Base-by-base conservation (phyloP, 2,113 vertebrate genomes). In the Siniperca knerii region DNA sequence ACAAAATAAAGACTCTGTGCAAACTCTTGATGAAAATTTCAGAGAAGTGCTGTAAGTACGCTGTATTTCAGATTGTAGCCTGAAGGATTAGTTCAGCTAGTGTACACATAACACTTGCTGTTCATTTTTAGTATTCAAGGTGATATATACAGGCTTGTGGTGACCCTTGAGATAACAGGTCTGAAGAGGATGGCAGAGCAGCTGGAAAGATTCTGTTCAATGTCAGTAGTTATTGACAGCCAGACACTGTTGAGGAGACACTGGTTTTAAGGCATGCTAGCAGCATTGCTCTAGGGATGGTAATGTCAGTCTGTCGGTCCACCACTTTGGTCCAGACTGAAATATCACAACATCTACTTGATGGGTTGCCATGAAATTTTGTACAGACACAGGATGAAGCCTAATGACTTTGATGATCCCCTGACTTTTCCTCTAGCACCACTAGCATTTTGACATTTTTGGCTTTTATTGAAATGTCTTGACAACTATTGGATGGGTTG, bases 81-180 rank as follows among this genome's bases (percentile, higher is more conserved):
- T n/a, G 5, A 35, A 60, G 40, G 62, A 79, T 46, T 29, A 83
- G 48, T 58, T 75, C 62, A 85, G 83, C 77, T 48, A 46, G 23
- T 23, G 62, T 42, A 77, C 42, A 70, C 65, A 60, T 33, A 77
- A 35, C 8, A 46, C 73, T 67, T 64, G 1, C n/a, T 55, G 52
- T 79, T 78, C 81, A 88, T 87, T 90, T 91, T 85, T 70, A 83
- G 77, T 54, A 69, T 64, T 64, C 40, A 42, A 77, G 73, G 84
- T 77, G 73, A 83, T 81, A 16, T 48, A 42, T 8, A 37, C 74
- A 65, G 75, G 66, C 83, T 78, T 44, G 62, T 46, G 67, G 77
- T 77, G 71, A 80, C 71, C 71, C 79, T 57, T 75, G 9, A 82
- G 77, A 79, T 52, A 42, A 73, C 76, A 61, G 64, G 46, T 83